Evolutionary conservation across 2,797 vertebrate species (phyloP), one percentile per base, ranked within the genome.

Genomic region (Balearica regulorum): DNA sequence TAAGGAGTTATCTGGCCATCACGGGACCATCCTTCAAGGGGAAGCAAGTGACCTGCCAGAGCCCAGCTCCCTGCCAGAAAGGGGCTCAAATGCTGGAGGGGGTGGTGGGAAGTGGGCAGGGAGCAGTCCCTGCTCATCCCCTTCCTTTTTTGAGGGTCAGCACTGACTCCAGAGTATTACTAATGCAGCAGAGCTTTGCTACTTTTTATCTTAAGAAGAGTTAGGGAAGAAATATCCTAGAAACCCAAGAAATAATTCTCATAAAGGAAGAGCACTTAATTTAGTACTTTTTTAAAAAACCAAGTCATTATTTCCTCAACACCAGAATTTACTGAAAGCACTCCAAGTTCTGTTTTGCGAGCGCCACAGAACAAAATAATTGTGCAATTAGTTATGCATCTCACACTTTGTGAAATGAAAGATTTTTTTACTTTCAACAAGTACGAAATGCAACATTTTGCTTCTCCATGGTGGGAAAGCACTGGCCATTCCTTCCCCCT

Each of bases 381-480:
- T 97, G 96, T 97, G 96, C 96, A 97, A 98, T 98, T 98, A 98
- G 97, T 97, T 98, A 98, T 93, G 94, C 96, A 97, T 96, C 94
- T 97, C 97, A 97, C 95, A 96, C 73, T 82, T 90, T 46, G 35
- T 80, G 77, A 94, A 96, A 93, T 77, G 88, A 96, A 94, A 94
- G 96, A 89, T 90, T 95, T 97, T 62, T 87, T 97, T 85, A 90
- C 89, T 95, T 93, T 90, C 83, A 92, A 61, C 80, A 90, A 93
- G 95, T 93, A 97, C 82, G 96, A 96, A 96, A 97, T 92, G 83
- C 91, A 90, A 79, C 54, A 51, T 54, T 97, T 96, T 73, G 46
- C 81, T 96, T 88, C 83, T 75, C 75, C 6, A 0, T 39, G 69
- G 24, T 57, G 33, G 39, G 58, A 89, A 85, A 92, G 64, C 31